These are phyloP conservation scores for Lepus europaeus DNA, from an alignment of 2,113 vertebrate genomes.

Conservation along the genomic window DNA sequence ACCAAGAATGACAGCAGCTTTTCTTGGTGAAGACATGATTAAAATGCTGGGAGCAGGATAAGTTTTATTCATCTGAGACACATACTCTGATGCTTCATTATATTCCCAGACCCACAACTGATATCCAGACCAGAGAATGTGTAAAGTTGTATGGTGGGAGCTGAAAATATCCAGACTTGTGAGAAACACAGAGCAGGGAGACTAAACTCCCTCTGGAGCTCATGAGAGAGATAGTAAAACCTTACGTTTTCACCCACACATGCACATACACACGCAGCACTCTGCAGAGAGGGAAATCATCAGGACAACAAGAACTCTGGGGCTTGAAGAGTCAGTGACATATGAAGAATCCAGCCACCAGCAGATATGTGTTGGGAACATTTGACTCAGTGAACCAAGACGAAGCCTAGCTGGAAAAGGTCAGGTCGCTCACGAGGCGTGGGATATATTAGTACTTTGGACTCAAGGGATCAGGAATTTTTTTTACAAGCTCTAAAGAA, in stretches of 20 bases:
- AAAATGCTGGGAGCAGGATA: slow-evolving; percentile 66
- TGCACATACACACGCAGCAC: slow-evolving; percentile 21
- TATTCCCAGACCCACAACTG: slow-evolving; percentile 72
- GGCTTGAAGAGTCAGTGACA: slow-evolving; percentile 77
- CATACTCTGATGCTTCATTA: slow-evolving; percentile 50
- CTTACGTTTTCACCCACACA: slow-evolving; percentile 52
- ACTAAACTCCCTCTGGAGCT: slow-evolving; percentile 73
- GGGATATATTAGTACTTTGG: slow-evolving; percentile 81
- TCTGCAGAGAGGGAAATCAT: slow-evolving; percentile 70
- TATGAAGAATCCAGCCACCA: slow-evolving; percentile 81
- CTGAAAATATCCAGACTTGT: slow-evolving; percentile 78
- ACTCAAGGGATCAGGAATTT: slow-evolving; percentile 80
- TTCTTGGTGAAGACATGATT: slow-evolving; percentile 49
- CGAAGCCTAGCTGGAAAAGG: slow-evolving; percentile 82
- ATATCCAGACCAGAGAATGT: slow-evolving; percentile 61
- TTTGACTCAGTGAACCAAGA: slow-evolving; percentile 77
- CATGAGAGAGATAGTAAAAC: slow-evolving; percentile 82
- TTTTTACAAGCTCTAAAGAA: slow-evolving; percentile 81
- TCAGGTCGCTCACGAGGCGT: slow-evolving; percentile 78
- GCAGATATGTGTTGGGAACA: slow-evolving; percentile 78
- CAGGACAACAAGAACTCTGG: slow-evolving; percentile 70
- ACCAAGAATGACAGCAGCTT: not conserved
- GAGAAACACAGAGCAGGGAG: slow-evolving; percentile 80
- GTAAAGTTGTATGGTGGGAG: slow-evolving; percentile 59
- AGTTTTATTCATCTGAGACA: slow-evolving; percentile 66